Evolutionary conservation across 2,797 vertebrate genomes (phyloP), one percentile per base, ranked within the genome.

Genomic region (Sebastolobus altivelis): DNA sequence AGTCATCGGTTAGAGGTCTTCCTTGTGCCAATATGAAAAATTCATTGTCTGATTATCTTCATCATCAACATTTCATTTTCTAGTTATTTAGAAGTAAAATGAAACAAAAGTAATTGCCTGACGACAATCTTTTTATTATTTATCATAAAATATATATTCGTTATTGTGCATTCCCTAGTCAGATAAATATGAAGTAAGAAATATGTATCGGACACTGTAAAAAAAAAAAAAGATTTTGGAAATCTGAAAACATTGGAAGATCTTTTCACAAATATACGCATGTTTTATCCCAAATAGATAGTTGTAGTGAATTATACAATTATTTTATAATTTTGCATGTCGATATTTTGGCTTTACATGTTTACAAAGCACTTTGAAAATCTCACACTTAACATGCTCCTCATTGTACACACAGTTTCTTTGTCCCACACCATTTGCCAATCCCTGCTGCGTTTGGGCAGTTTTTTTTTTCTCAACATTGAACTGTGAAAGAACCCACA

Each of bases 381-480:
- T 63, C 49, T 87, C 69, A 56, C 68, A 75, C 75, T 60, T 70
- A 20, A 56, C n/a, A 62, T 80, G 68, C n/a, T 77, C 54, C 61
- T 59, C 29, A 66, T 75, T 66, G 29, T 55, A 82, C 63, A 77
- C 70, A 55, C 58, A 69, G 62, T 72, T 49, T 87, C 35, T 82
- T 80, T 79, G 71, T 87, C 60, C 38, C 79, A 77, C 82, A 58
- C 77, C 72, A 20, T 83, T 69, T 65, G 40, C 13, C 38, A 43
- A 6, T 65, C 67, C 63, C 74, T 65, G 77, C 71, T 72, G 59
- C 38, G 68, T 68, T 85, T 81, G 66, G 79, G 46, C 43, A 63
- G 63, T 20, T 71, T 79, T 79, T 78, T 43, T 79, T 69, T 79
- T 82, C 31, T 84, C 55, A 74, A 74, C 5, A 65, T 18, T 80